Evolutionary conservation across 53 echinoderm and acorn worm species (phyloP).

Genomic region (Pentamera pediparva): DNA sequence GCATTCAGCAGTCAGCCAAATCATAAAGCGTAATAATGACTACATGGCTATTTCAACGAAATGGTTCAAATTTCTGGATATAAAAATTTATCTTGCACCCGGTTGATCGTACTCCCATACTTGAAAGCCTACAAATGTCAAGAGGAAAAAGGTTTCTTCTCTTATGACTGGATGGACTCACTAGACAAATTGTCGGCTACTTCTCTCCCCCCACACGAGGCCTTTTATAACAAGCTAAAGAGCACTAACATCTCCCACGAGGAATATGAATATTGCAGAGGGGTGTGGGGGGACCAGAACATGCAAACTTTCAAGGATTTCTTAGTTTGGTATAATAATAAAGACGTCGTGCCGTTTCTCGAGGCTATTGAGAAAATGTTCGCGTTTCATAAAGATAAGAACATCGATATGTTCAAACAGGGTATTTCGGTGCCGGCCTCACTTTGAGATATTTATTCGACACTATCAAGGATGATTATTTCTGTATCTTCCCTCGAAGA

Average conservation of each 20-base stretch:
- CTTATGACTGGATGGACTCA: slow-evolving; percentile 44
- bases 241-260: background rate
- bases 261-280: slow-evolving; percentile 27
- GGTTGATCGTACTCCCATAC: slow-evolving; percentile 23
- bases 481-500: slow-evolving; percentile 14
- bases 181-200: slow-evolving; percentile 19
- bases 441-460: slow-evolving; percentile 47
- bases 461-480: background rate
- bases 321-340: slow-evolving; percentile 47
- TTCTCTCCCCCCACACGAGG: slow-evolving; percentile 21
- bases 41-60: slow-evolving; percentile 15
- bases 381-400: slow-evolving; percentile 26
- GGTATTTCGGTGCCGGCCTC: slow-evolving; percentile 26
- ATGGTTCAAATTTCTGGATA: slow-evolving; percentile 27
- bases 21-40: slow-evolving; percentile 26
- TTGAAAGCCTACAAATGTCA: slow-evolving; percentile 39
- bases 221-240: slow-evolving; percentile 30
- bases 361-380: slow-evolving; percentile 52
- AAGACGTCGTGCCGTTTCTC: slow-evolving; percentile 49
- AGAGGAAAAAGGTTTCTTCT: slow-evolving; percentile 31
- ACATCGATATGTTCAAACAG: slow-evolving; percentile 28
- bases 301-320: slow-evolving; percentile 36
- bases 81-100: slow-evolving; percentile 33
- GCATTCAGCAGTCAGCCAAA: too few relatives aligned
- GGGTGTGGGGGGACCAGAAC: slow-evolving; percentile 14